These are phyloP conservation scores for Musca domestica DNA, from an alignment of 1,140 invertebrate species.

Conservation along the genomic window DNA sequence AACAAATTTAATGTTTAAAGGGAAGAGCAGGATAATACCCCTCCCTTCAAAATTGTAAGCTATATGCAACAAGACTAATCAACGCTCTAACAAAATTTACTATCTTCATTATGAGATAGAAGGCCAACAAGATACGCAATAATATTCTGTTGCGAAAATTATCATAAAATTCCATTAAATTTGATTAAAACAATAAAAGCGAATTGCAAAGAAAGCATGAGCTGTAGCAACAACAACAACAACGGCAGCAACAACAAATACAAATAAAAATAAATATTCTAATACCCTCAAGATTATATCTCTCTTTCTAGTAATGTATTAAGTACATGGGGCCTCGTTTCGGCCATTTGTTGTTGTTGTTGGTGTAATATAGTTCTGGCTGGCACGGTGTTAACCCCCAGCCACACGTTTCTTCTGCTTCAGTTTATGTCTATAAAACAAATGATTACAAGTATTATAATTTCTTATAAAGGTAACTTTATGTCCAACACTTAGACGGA, in stretches of 20 bases:
- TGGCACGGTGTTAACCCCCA: background rate
- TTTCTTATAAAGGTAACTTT: constrained; percentile 18
- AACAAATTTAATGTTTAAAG: too few species aligned
- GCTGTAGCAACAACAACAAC: too few species aligned
- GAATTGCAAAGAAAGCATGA: too few species aligned
- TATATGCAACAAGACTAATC: too few species aligned
- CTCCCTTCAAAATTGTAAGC: too few species aligned
- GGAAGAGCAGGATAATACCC: too few species aligned
- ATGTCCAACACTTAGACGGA: background rate
- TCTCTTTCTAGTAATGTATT: constrained; percentile 5
- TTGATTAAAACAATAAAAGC: constrained; percentile 18
- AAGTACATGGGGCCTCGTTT: background rate
- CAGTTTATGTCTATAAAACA: constrained; percentile 6
- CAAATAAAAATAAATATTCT: constrained; percentile 17
- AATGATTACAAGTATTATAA: constrained; percentile 20
- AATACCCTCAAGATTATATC: constrained; percentile 16
- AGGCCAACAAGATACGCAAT: too few species aligned
- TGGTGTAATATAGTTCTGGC: background rate
- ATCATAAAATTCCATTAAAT: constrained; percentile 18
- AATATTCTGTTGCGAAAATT: background rate
- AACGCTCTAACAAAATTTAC: too few species aligned
- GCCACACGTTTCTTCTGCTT: background rate
- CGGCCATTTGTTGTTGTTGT: constrained; percentile 1
- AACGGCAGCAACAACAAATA: background rate
- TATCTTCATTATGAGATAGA: too few species aligned